Evolutionary conservation across 1,140 invertebrate genomes (phyloP).

Genomic region (Orius laevigatus): DNA sequence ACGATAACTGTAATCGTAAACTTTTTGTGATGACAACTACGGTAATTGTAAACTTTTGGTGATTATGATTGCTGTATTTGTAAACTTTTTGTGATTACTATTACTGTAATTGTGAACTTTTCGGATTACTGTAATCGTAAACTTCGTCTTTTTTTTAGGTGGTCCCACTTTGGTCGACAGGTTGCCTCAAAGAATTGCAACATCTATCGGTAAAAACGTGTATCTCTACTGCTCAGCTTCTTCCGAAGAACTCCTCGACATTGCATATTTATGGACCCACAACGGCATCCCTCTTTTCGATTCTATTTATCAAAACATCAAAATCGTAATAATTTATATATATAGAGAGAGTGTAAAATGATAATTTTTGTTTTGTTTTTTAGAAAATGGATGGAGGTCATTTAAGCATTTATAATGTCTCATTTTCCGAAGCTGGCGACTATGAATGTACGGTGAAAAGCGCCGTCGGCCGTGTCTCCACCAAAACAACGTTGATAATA

Average conservation of each 20-base stretch:
- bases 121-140: too few species aligned
- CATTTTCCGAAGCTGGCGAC: conserved; percentile 67
- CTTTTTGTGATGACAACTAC: too few species aligned
- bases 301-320: conserved; percentile 33
- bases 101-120: too few species aligned
- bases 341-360: background rate
- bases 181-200: conserved; percentile 43
- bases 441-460: conserved; percentile 82
- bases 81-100: too few species aligned
- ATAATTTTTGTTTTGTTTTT: conserved; percentile 9
- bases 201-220: conserved; percentile 49
- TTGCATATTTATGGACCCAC: conserved; percentile 79
- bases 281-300: conserved; percentile 66
- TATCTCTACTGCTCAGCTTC: conserved; percentile 63
- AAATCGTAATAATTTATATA: conserved; percentile 13
- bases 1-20: too few species aligned
- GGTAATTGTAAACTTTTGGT: too few species aligned
- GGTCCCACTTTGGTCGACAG: conserved; percentile 52
- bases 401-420: conserved; percentile 63
- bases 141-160: conserved; percentile 28
- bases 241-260: conserved; percentile 64
- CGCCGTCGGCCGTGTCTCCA: conserved; percentile 61
- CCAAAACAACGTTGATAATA: conserved; percentile 51
- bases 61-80: too few species aligned
- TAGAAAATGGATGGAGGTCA: conserved; percentile 46